Percentiles rank a stretch among this genome's conserved stretches.
Evolutionary conservation across 23 tunicate species (phyloP).

Genomic region (Ascidia mentula): DNA sequence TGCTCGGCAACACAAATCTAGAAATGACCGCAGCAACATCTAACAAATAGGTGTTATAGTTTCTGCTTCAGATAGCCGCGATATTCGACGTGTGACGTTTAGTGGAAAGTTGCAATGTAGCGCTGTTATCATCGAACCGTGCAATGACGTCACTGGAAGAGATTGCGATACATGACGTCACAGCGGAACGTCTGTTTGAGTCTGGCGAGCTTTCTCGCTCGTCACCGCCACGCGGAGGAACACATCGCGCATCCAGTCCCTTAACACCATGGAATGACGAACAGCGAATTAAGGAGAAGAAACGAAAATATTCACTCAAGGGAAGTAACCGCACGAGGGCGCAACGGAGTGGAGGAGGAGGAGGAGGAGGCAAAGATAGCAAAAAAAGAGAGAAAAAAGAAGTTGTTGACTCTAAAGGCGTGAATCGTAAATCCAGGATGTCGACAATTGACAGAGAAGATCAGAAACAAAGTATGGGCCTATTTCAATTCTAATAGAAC

Average conservation of each 20-base stretch:
- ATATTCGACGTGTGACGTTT: too few species aligned
- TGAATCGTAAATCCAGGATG: neutral
- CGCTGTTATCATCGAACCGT: too few species aligned
- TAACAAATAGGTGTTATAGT: too few species aligned
- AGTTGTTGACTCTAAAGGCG: neutral
- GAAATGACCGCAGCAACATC: too few species aligned
- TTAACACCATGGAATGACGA: slow-evolving; percentile 63
- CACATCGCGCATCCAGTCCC: slow-evolving; percentile 28
- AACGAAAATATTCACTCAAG: slow-evolving; percentile 27
- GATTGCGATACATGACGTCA: neutral
- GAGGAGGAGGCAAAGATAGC: neutral
- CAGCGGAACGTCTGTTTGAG: neutral
- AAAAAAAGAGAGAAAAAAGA: slow-evolving; percentile 21
- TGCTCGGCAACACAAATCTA: too few species aligned
- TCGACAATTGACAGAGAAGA: neutral
- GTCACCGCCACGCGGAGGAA: neutral
- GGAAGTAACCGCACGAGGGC: slow-evolving; percentile 15
- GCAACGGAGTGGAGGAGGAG: neutral
- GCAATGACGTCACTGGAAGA: neutral
- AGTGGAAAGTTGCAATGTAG: too few species aligned
- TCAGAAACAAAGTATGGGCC: neutral
- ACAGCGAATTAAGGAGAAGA: neutral
- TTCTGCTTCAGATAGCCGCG: too few species aligned
- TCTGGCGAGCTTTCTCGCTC: neutral
- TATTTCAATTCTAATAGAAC: too few species aligned